Evolutionary conservation across 2,113 vertebrate genomes (phyloP).

Genomic region (Drymodes brunneopygia): DNA sequence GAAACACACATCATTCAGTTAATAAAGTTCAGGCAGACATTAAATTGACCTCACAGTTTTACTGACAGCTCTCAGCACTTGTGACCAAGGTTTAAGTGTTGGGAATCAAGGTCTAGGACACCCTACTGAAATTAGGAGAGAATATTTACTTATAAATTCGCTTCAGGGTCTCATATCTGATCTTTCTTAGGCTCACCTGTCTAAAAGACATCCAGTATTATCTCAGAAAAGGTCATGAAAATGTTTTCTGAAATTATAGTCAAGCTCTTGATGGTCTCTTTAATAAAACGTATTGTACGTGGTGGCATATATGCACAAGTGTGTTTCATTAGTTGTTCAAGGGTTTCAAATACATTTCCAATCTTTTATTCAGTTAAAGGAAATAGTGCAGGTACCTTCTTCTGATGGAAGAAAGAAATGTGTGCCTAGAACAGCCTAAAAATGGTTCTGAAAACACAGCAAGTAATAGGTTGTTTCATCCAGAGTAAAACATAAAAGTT

Average conservation of each 20-base stretch:
- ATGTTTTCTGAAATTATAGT: background rate
- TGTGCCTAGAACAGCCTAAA: background rate
- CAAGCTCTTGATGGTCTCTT: background rate
- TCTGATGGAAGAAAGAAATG: background rate
- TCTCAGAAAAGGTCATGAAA: background rate
- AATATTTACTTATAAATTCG: background rate
- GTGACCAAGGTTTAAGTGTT: background rate
- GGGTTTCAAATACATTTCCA: background rate
- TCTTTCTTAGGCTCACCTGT: background rate
- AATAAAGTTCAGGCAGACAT: background rate
- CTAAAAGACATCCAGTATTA: background rate
- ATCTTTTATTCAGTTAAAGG: background rate
- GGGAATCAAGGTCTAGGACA: background rate
- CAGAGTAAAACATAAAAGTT: background rate
- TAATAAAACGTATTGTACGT: background rate
- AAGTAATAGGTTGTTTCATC: background rate
- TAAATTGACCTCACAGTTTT: background rate
- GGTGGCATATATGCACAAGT: background rate
- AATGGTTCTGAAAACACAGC: background rate
- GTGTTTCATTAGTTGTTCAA: background rate
- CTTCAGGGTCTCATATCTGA: background rate
- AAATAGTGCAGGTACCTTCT: background rate
- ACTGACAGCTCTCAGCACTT: background rate
- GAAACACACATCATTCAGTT: background rate
- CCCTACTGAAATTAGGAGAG: background rate